Evolutionary conservation across 2,888 invertebrate species (phyloP), one percentile per base, ranked within the genome.

Genomic region (Perizoma affinitatum): DNA sequence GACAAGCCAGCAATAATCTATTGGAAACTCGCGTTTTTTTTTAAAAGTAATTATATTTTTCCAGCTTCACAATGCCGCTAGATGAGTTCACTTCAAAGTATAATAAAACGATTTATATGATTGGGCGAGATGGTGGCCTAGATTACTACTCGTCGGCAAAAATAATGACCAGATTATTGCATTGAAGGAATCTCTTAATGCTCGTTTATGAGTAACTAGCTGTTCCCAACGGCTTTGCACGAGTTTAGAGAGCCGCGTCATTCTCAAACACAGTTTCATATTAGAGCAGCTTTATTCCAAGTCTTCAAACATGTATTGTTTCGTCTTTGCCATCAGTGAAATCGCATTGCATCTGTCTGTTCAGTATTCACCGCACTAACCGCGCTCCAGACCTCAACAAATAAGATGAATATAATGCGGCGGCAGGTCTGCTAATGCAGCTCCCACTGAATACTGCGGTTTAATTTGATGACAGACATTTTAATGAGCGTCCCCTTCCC

Each of bases 401-500:
- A n/a, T n/a, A 42, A 42, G n/a, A 42, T 42, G 42, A n/a, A n/a
- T 6, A 36, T 41, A 7, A 41, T 33, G 35, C 22, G 4, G 34
- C 34, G 34, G n/a, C 9, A 43, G 55, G 9, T 5, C n/a, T n/a
- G n/a, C n/a, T n/a, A n/a, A n/a, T n/a, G n/a, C n/a, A n/a, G n/a
- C n/a, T n/a, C 8, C 5, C 44, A 9, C 53, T 61, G 44, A n/a
- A 52, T 52, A 38, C 52, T 10, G 34, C 43, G n/a, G 44, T 48
- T 51, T 48, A 38, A 53, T 53, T 56, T 5, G 56, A 56, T 53
- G n/a, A 41, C 46, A 54, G 51, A 65, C 57, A 54, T 60, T 65
- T 54, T 68, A 67, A 63, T 63, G 65, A 65, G 63, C 49, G 41
- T 52, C 48, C 43, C 47, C 57, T 62, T 40, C 22, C 57, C 40